These are phyloP conservation scores for Stomatorhinus walkeri DNA, from an alignment of 2,797 vertebrate genomes.

Conservation along the genomic window DNA sequence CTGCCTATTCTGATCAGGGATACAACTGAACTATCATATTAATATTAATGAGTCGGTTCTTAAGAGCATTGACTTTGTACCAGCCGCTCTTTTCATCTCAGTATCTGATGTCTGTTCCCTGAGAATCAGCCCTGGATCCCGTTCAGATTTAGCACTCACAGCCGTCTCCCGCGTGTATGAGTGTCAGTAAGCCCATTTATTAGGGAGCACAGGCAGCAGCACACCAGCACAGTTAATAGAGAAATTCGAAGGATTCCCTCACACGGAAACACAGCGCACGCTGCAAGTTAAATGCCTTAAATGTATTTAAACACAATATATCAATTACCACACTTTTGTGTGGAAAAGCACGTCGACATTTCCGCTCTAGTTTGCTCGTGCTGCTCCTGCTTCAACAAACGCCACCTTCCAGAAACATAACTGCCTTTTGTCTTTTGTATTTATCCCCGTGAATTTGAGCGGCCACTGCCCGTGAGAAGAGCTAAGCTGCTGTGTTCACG, in stretches of 20 bases:
- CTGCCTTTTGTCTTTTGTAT: not conserved
- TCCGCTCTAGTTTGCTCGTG: not conserved
- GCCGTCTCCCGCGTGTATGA: not conserved
- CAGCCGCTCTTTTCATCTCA: not conserved
- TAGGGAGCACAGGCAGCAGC: not conserved
- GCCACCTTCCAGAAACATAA: not conserved
- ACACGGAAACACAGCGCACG: not conserved
- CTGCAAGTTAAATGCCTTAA: not conserved
- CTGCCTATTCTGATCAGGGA: not conserved
- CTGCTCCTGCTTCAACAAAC: not conserved
- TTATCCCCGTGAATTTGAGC: not conserved
- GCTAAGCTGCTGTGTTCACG: not conserved
- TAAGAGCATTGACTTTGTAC: not conserved
- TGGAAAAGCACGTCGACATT: not conserved
- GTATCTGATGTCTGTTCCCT: not conserved
- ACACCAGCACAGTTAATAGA: not conserved
- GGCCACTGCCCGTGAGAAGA: not conserved
- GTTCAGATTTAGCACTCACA: not conserved
- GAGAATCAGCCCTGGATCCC: not conserved
- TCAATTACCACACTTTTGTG: not conserved
- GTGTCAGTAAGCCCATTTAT: not conserved
- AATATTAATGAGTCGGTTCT: not conserved
- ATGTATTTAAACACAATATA: not conserved
- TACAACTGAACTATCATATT: not conserved
- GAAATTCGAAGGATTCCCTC: not conserved